These are phyloP conservation scores for Lethenteron reissneri DNA, from an alignment of 2,113 vertebrate genomes.

Conservation along the genomic window DNA sequence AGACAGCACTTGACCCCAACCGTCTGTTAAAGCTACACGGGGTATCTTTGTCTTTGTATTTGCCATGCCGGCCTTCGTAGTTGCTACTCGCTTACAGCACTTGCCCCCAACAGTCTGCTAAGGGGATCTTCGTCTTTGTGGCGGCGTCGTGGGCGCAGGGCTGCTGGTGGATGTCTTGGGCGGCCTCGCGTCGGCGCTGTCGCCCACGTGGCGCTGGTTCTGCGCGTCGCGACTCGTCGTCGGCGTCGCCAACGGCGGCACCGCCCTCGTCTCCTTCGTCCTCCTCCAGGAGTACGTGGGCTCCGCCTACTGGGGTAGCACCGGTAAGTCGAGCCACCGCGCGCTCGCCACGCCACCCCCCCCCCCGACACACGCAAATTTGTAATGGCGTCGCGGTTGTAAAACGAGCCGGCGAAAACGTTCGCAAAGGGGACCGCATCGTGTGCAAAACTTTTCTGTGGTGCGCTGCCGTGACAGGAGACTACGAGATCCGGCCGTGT, in stretches of 20 bases:
- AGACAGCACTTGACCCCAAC: too few species aligned
- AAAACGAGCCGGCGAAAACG: too few species aligned
- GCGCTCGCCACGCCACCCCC: too few species aligned
- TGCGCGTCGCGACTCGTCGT: slow-evolving; percentile 33
- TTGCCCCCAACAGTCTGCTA: not conserved
- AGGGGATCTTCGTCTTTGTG: not conserved
- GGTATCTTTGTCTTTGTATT: slow-evolving; percentile 12
- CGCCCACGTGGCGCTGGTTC: slow-evolving; percentile 34
- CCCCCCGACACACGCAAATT: too few species aligned
- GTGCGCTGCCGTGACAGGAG: too few species aligned
- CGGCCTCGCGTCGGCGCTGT: slow-evolving; percentile 33
- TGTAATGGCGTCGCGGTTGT: too few species aligned
- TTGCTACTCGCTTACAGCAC: not conserved
- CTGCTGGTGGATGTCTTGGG: slow-evolving; percentile 38
- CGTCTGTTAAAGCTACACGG: not conserved
- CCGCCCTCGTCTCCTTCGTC: slow-evolving; percentile 45
- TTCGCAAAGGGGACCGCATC: too few species aligned
- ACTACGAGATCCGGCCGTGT: too few species aligned
- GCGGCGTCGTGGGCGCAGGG: slow-evolving; percentile 17
- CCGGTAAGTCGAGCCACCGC: slow-evolving; percentile 22
- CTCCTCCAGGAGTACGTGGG: slow-evolving; percentile 42
- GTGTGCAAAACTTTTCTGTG: too few species aligned
- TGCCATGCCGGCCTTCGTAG: too few species aligned
- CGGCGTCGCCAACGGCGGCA: slow-evolving; percentile 42
- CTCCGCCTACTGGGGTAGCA: slow-evolving; percentile 38